Evolutionary conservation across 2,888 invertebrate species (phyloP), one percentile per base, ranked within the genome.

Genomic region (Drosophila quinaria): DNA sequence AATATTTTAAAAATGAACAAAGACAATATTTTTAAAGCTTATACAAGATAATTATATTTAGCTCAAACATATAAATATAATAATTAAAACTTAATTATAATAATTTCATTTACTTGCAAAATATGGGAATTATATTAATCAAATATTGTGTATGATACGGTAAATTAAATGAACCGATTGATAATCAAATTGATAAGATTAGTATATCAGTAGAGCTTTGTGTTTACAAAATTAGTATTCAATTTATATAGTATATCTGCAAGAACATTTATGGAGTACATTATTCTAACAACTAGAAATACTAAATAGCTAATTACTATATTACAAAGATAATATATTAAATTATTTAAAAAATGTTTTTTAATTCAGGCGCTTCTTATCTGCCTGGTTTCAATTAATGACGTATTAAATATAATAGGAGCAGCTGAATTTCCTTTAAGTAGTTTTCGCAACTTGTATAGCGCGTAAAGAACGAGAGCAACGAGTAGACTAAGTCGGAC

Each of bases 401-500:
- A 19, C 31, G n/a, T 19, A 4, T 42, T 31, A 19, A 19, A n/a
- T n/a, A 13, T 10, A 42, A 19, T 9, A 22, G n/a, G 19, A 4
- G 19, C 4, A 4, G 1, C 4, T 13, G 41, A 6, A 6, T 10
- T n/a, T 19, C 19, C 8, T 33, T 33, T 2, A 10, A 33, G 19
- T 6, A 42, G 10, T 8, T 44, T 5, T 3, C 33, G 13, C 10
- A 44, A 33, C 11, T 64, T 80, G 8, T 31, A 19, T 0, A 80
- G 0, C 11, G 70, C 50, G 37, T 80, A 80, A 6, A 11, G 2
- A 2, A 76, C 1, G 1, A 80, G 17, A 6, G 5, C 35, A 8
- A 65, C n/a, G 0, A 39, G 59, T 13, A 25, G 55, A 5, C 5
- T 17, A 0, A 90, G 13, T 1, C 77, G 71, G 0, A 60, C 46